Evolutionary conservation across 2,797 vertebrate species (phyloP).

Genomic region (Gymnocypris eckloni): DNA sequence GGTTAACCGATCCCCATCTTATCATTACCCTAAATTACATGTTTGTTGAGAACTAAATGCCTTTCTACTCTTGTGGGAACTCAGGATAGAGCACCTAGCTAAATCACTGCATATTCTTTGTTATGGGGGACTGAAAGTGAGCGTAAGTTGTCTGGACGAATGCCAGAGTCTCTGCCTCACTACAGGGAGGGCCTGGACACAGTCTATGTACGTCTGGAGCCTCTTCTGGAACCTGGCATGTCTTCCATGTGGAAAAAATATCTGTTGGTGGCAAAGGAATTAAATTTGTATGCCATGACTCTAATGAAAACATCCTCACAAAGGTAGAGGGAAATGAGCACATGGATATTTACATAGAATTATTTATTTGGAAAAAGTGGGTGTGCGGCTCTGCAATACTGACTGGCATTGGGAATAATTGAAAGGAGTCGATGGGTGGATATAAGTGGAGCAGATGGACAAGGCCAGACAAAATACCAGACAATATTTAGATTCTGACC

Average conservation of each 20-base stretch:
- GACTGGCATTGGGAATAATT: slow-evolving; percentile 64
- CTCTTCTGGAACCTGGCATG: slow-evolving; percentile 62
- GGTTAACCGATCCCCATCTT: slow-evolving; percentile 75
- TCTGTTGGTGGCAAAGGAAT: slow-evolving; percentile 71
- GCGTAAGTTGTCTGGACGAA: slow-evolving; percentile 62
- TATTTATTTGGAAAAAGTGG: slow-evolving; percentile 70
- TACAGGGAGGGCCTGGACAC: slow-evolving; percentile 54
- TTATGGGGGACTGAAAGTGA: slow-evolving; percentile 56
- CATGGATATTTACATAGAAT: slow-evolving; percentile 71
- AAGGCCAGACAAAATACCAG: slow-evolving; percentile 45
- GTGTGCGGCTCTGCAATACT: slow-evolving; percentile 28
- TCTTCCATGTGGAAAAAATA: slow-evolving; percentile 66
- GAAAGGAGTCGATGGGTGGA: slow-evolving; percentile 64
- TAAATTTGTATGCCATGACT: slow-evolving; percentile 61
- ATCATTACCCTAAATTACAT: slow-evolving; percentile 82
- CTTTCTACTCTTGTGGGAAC: slow-evolving; percentile 55
- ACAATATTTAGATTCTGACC: slow-evolving; percentile 54
- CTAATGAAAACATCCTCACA: slow-evolving; percentile 60
- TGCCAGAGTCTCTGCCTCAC: slow-evolving; percentile 60
- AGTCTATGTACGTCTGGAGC: slow-evolving; percentile 54
- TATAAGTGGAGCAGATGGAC: slow-evolving; percentile 35
- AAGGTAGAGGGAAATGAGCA: slow-evolving; percentile 67
- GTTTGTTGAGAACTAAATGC: slow-evolving; percentile 69
- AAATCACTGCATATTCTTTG: slow-evolving; percentile 52
- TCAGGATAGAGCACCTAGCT: slow-evolving; percentile 44